phyloP scores from a whole-genome alignment of 2,888 invertebrate genomes.

The Hyposoter didymator region DNA sequence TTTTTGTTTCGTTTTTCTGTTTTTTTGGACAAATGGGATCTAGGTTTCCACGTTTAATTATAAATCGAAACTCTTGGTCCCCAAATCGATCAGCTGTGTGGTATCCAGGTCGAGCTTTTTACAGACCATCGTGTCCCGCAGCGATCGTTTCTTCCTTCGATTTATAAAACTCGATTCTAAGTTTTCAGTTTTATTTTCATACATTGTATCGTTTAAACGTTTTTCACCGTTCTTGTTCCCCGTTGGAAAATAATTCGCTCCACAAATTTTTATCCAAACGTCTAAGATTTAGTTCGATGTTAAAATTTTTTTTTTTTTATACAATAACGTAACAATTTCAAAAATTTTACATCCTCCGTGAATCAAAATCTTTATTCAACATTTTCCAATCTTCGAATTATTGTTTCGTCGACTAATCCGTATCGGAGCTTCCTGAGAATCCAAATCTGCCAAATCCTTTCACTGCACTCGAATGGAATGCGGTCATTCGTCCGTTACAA shows the following conservation, averaged over 20 bases:
- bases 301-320: too few relatives aligned
- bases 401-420: too few relatives aligned
- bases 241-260: too few relatives aligned
- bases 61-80: conserved; percentile 58
- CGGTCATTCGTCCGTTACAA: too few relatives aligned
- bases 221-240: not conserved
- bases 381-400: too few relatives aligned
- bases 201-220: not conserved
- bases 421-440: too few relatives aligned
- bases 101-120: conserved; percentile 60
- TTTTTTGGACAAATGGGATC: conserved; percentile 30
- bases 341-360: too few relatives aligned
- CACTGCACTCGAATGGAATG: too few relatives aligned
- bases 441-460: too few relatives aligned
- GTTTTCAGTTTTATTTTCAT: not conserved
- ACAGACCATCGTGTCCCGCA: conserved; percentile 37
- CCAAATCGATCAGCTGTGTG: conserved; percentile 39
- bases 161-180: not conserved
- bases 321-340: too few relatives aligned
- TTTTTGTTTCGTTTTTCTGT: conserved; percentile 25
- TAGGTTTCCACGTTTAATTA: conserved; percentile 54
- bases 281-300: not conserved
- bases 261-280: not conserved
- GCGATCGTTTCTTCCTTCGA: conserved; percentile 8
- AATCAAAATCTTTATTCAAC: too few relatives aligned